A percentile compares a stretch with the other conserved stretches of the same genome.
phyloP scores from a whole-genome alignment of 2,113 vertebrate genomes.

The Leptobrachium ailaonicum region DNA sequence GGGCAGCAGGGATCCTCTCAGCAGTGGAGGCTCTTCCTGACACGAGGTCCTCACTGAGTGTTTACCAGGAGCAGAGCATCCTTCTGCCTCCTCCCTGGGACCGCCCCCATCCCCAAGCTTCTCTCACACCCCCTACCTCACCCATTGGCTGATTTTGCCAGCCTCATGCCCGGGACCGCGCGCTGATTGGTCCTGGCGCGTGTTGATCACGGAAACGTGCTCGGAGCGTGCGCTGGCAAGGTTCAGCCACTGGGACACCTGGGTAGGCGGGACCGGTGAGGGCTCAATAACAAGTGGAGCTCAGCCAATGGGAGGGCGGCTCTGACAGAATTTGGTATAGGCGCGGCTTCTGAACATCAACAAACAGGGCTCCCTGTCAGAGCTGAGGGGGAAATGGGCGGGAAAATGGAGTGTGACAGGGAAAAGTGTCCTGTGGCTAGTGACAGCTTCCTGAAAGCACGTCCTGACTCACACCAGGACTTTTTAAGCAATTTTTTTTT shows the following conservation, averaged over 20 bases:
- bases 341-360: background rate
- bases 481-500: too few species aligned
- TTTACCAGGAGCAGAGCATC: slow-evolving; percentile 35
- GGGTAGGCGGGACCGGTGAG: background rate
- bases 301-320: slow-evolving; percentile 26
- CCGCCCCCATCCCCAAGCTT: background rate
- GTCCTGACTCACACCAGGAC: too few species aligned
- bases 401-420: background rate
- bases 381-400: background rate
- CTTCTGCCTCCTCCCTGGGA: background rate
- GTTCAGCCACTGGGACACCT: background rate
- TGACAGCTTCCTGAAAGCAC: too few species aligned
- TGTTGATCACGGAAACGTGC: background rate
- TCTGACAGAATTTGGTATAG: background rate
- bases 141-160: slow-evolving; percentile 2
- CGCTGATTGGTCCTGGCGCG: background rate
- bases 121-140: background rate
- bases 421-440: too few species aligned
- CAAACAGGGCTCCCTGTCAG: background rate
- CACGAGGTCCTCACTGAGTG: slow-evolving; percentile 28
- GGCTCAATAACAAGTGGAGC: slow-evolving; percentile 15
- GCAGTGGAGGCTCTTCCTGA: background rate
- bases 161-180: background rate
- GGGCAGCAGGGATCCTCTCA: background rate
- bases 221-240: background rate